These are phyloP conservation scores for Gasterosteus nipponicus DNA, from an alignment of 2,113 vertebrate species.

Conservation along the genomic window DNA sequence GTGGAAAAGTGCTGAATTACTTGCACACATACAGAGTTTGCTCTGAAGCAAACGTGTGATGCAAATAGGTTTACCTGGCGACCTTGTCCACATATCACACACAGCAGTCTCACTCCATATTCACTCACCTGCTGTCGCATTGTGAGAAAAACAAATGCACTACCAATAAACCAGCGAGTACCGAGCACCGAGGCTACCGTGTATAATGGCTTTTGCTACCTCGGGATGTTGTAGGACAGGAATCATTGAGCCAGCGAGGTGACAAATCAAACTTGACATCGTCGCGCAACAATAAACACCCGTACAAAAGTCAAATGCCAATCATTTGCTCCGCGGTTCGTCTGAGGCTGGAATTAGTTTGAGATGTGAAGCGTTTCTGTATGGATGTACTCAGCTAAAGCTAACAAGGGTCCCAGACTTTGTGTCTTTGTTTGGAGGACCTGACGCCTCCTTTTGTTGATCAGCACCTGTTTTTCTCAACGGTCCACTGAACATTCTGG, in stretches of 20 bases:
- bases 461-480: not conserved
- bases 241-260: not conserved
- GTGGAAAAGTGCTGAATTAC: not conserved
- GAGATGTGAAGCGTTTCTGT: not conserved
- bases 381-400: not conserved
- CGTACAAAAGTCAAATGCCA: not conserved
- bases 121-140: not conserved
- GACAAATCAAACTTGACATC: constrained; percentile 5
- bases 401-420: not conserved
- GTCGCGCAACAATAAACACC: too few species aligned
- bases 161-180: not conserved
- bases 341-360: not conserved
- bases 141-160: not conserved
- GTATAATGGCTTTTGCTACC: not conserved
- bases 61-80: not conserved
- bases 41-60: not conserved
- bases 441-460: not conserved
- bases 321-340: not conserved
- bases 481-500: constrained; percentile 2
- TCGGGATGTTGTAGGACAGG: not conserved
- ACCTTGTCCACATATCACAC: constrained; percentile 1
- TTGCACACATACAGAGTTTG: not conserved
- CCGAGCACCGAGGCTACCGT: not conserved
- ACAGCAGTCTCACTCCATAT: not conserved
- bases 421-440: not conserved